A percentile compares a stretch with the other conserved stretches of the same genome.
These are phyloP conservation scores for Melopsittacus undulatus DNA, from an alignment of 2,797 vertebrate genomes.

Conservation along the genomic window DNA sequence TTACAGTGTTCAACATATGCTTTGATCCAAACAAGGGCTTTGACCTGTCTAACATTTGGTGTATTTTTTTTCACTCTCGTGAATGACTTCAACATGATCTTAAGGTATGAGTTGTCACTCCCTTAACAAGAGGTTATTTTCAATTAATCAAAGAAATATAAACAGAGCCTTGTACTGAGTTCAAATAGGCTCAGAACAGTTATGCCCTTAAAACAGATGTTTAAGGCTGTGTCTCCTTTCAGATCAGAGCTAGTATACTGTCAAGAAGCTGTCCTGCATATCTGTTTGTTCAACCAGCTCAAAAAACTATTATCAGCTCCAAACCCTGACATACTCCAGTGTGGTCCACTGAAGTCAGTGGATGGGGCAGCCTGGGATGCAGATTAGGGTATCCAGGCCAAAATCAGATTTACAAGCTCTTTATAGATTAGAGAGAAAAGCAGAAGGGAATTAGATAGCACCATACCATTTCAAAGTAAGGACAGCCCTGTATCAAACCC, in stretches of 20 bases:
- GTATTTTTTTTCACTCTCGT: conserved; percentile 15
- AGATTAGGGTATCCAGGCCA: conserved; percentile 6
- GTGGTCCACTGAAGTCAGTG: not conserved
- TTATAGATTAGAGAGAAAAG: conserved; percentile 5
- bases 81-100: conserved; percentile 39
- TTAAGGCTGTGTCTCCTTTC: conserved; percentile 40
- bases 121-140: conserved; percentile 65
- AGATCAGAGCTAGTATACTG: conserved; percentile 42
- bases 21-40: conserved; percentile 66
- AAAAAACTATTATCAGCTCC: not conserved
- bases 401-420: conserved; percentile 27
- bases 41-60: conserved; percentile 50
- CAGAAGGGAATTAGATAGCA: not conserved
- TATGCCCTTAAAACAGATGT: conserved; percentile 57
- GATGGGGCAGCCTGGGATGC: not conserved
- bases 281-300: conserved; percentile 5
- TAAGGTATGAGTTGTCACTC: conserved; percentile 54
- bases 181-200: conserved; percentile 45
- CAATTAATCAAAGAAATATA: conserved; percentile 66
- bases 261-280: conserved; percentile 27
- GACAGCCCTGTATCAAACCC: not conserved
- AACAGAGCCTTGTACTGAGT: conserved; percentile 39
- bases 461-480: not conserved
- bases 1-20: conserved; percentile 35
- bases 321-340: not conserved